Evolutionary conservation across 2,888 invertebrate genomes (phyloP).

Genomic region (Tiphia femorata): DNA sequence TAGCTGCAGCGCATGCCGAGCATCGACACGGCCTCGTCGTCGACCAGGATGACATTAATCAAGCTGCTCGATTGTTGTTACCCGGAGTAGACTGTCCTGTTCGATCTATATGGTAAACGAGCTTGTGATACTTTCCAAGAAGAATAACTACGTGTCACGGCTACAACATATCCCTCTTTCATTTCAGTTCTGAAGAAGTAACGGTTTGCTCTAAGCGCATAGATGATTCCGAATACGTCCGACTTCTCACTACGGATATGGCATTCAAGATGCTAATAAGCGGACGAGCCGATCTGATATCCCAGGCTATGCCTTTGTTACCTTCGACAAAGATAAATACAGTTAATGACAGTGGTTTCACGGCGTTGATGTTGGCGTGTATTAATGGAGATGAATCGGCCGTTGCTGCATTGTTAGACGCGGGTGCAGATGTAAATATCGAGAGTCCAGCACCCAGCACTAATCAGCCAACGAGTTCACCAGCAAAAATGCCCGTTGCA

Average conservation of each 20-base stretch:
- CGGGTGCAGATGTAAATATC: conserved; percentile 85
- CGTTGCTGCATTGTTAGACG: conserved; percentile 79
- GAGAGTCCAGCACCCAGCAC: conserved; percentile 77
- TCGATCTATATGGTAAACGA: conserved; percentile 76
- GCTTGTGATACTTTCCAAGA: background rate
- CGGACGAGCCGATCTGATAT: conserved; percentile 84
- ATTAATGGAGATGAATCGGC: conserved; percentile 84
- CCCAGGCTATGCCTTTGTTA: conserved; percentile 81
- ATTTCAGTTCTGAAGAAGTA: conserved; percentile 73
- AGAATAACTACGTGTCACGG: background rate
- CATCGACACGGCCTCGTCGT: conserved; percentile 83
- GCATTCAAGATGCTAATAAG: conserved; percentile 86
- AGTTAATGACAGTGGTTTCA: conserved; percentile 82
- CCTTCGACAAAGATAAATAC: conserved; percentile 84
- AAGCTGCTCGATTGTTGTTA: conserved; percentile 86
- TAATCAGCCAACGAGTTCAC: conserved; percentile 46
- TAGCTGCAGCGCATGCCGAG: conserved; percentile 85
- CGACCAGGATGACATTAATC: conserved; percentile 89
- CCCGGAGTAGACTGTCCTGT: conserved; percentile 93
- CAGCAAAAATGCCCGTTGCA: conserved; percentile 42
- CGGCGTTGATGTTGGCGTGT: conserved; percentile 87
- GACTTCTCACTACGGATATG: conserved; percentile 78
- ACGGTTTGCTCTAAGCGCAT: conserved; percentile 67
- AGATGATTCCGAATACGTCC: conserved; percentile 73
- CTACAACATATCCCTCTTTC: background rate